Percentiles rank a stretch among this genome's conserved stretches.
Conservation (phyloP, 2,888 invertebrate genomes). For the Drosophila koepferae region DNA sequence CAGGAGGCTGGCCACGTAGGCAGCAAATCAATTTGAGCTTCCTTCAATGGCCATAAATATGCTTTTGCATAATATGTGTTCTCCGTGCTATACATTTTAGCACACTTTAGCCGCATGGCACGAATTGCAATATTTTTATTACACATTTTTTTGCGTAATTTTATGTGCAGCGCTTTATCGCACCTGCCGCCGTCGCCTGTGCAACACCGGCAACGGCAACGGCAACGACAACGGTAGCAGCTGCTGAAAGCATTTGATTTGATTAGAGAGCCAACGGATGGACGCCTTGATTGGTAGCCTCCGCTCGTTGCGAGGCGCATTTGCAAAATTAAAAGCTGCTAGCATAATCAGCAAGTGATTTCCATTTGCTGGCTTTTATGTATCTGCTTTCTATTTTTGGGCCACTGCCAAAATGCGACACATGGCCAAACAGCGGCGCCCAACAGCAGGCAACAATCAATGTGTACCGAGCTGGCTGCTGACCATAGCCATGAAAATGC, state of each 20-base stretch:
- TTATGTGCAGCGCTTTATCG: conserved; percentile 55
- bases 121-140: conserved; percentile 74
- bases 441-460: conserved; percentile 30
- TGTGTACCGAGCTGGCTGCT: conserved; percentile 15
- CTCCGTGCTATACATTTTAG: conserved; percentile 49
- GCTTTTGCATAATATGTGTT: conserved; percentile 59
- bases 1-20: conserved; percentile 8
- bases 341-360: conserved; percentile 71
- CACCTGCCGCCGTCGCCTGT: conserved; percentile 45
- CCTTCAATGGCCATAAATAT: conserved; percentile 65
- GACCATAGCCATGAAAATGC: conserved; percentile 13
- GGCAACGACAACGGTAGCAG: neutral
- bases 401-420: conserved; percentile 67
- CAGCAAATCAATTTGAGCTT: conserved; percentile 58
- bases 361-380: conserved; percentile 26
- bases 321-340: conserved; percentile 73
- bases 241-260: conserved; percentile 46
- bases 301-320: conserved; percentile 42
- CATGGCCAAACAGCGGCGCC: conserved; percentile 55
- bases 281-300: conserved; percentile 49
- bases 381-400: conserved; percentile 44
- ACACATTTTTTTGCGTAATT: conserved; percentile 59
- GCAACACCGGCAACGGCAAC: neutral
- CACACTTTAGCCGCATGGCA: conserved; percentile 18
- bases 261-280: conserved; percentile 49